Percentiles rank a stretch among this genome's conserved stretches.
Conservation (phyloP, 2,113 vertebrate genomes). For the Chionomys nivalis region DNA sequence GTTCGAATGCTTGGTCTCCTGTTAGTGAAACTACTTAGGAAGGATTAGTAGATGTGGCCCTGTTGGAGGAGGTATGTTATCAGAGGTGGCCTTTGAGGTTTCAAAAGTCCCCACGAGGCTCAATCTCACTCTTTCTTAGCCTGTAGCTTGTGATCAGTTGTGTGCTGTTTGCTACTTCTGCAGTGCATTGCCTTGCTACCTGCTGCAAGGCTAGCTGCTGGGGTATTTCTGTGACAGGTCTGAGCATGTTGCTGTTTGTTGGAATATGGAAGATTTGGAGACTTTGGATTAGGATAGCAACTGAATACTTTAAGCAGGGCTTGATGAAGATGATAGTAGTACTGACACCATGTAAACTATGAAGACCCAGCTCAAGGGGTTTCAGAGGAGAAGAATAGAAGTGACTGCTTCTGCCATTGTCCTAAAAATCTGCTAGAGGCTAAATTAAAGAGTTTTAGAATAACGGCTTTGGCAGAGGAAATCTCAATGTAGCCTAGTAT, state of each 20-base stretch:
- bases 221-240: not conserved
- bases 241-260: not conserved
- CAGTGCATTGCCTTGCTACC: not conserved
- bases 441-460: not conserved
- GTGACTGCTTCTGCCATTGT: not conserved
- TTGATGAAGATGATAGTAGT: not conserved
- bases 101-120: not conserved
- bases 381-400: not conserved
- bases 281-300: not conserved
- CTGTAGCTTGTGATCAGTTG: not conserved
- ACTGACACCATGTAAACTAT: not conserved
- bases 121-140: not conserved
- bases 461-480: not conserved
- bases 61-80: not conserved
- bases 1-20: not conserved
- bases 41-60: not conserved
- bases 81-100: not conserved
- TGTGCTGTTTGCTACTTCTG: too few relatives aligned
- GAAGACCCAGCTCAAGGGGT: not conserved
- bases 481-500: not conserved
- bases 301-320: not conserved
- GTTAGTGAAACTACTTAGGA: not conserved
- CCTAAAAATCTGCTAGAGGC: not conserved
- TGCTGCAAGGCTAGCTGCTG: not conserved
- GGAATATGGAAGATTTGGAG: not conserved